A percentile compares a stretch with the other conserved stretches of the same genome.
Evolutionary conservation across 1,140 invertebrate genomes (phyloP).

Genomic region (Acromyrmex charruanus): DNA sequence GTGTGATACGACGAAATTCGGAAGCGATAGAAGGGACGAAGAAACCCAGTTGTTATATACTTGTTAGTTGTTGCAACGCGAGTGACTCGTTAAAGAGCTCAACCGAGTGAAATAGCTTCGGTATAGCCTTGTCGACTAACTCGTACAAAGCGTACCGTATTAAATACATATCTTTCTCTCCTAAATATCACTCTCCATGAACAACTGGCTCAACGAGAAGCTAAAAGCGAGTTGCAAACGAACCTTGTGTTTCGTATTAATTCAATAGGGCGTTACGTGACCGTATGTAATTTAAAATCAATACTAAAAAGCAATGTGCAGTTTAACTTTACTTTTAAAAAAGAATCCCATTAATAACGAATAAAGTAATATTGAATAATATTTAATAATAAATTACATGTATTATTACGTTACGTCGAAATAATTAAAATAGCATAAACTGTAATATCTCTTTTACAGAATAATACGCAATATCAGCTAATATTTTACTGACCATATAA

Average conservation of each 20-base stretch:
- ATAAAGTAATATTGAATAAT: not conserved
- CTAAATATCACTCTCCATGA: not conserved
- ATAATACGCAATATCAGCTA: constrained; percentile 21
- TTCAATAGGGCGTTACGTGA: not conserved
- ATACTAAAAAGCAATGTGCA: not conserved
- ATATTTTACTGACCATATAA: constrained; percentile 5
- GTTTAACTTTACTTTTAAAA: not conserved
- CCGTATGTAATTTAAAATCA: constrained; percentile 18
- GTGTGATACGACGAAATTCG: constrained; percentile 3
- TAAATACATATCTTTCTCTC: constrained; percentile 31
- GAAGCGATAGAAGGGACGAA: constrained; percentile 13
- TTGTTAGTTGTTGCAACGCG: not conserved
- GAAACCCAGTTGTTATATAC: constrained; percentile 49
- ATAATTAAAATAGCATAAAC: constrained; percentile 6
- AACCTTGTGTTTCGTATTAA: constrained; percentile 1
- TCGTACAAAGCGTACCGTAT: constrained; percentile 38
- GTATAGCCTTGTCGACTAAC: not conserved
- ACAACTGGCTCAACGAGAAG: not conserved
- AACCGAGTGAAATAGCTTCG: constrained; percentile 37
- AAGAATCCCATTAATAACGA: not conserved
- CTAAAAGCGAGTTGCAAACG: not conserved
- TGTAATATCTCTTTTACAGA: constrained; percentile 14
- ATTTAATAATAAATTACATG: not conserved
- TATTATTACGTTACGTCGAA: not conserved
- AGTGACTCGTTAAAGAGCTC: constrained; percentile 57